Base-by-base conservation (phyloP, 2,113 vertebrate genomes). In the Microtus pennsylvanicus region DNA sequence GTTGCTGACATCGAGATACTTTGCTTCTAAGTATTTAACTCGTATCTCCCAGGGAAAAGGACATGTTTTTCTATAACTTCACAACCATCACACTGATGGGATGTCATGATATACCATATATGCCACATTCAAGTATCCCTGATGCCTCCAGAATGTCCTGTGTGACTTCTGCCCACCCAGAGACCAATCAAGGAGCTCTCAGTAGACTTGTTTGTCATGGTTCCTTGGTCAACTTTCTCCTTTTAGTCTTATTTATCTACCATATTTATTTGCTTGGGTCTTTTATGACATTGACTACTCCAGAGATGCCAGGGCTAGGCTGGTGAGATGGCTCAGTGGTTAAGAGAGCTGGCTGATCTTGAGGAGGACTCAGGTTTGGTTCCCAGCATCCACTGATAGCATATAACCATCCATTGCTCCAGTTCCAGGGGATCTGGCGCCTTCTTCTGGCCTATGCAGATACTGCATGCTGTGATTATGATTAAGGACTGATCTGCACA, bases 1-100 rank as follows among this genome's bases (percentile, higher is more conserved):
- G 38, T 28, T 95, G 61, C 61, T 93, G 52, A 89, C 2, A 94
- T 50, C 42, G 70, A 80, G 38, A 65, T 2, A 86, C 52, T 55
- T 80, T 19, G 45, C 13, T 87, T 80, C 83, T 87, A 93, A 91
- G 63, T 85, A 85, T 88, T 75, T 78, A 47, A 22, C 47, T 83
- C 30, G 1, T 47, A 87, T 30, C n/a, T 65, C 75, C 69, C 63
- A 47, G 75, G 33, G 47, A 45, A 87, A 89, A 91, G 45, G 47
- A 55, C 26, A 82, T 67, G 65, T 92, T 82, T 28, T 42, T 63
- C 92, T 2, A 42, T 42, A 85, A 72, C 11, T 19, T 14, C 17
- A 82, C 24, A 42, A 61, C 30, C 13, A 26, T 67, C 65, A 47
- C 21, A 47, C 19, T 11, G 55, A 35, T 4, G 26, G 50, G 76